A percentile compares a stretch with the other conserved stretches of the same genome.
Conservation (phyloP, 64 coral and sea anemone species). For the Pocillopora verrucosa region DNA sequence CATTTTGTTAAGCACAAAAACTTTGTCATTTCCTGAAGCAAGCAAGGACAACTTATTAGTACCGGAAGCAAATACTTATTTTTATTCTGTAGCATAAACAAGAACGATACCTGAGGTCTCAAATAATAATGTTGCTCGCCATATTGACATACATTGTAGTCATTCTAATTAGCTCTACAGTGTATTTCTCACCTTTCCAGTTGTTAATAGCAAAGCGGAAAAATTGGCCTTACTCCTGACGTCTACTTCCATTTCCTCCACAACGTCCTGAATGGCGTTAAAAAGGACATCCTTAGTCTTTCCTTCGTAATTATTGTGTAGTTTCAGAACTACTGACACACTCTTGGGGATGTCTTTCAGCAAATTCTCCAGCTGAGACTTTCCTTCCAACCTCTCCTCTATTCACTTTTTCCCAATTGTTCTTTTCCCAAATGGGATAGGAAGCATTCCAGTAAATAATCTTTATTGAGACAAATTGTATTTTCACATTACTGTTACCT, state of each 20-base stretch:
- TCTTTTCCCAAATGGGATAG: neutral
- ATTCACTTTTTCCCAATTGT: neutral
- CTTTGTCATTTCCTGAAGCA: constrained; percentile 1
- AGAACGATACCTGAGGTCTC: neutral
- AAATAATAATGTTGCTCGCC: neutral
- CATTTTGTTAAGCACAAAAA: neutral
- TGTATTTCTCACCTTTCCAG: too few relatives aligned
- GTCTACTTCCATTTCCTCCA: too few relatives aligned
- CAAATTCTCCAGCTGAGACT: neutral
- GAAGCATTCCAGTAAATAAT: constrained; percentile 7
- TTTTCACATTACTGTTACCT: too few relatives aligned
- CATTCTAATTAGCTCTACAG: neutral
- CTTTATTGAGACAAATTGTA: neutral
- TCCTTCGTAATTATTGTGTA: neutral
- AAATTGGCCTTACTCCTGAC: too few relatives aligned
- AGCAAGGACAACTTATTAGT: neutral
- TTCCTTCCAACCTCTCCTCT: neutral
- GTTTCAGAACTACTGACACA: neutral
- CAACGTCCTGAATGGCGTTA: too few relatives aligned
- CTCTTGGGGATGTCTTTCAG: neutral
- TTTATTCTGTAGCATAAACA: neutral
- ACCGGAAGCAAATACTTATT: neutral
- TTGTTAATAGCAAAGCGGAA: too few relatives aligned
- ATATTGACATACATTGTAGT: neutral
- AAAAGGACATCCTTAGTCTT: neutral